These are phyloP conservation scores for Cosmia pyralina DNA, from an alignment of 2,888 invertebrate genomes.

Conservation along the genomic window DNA sequence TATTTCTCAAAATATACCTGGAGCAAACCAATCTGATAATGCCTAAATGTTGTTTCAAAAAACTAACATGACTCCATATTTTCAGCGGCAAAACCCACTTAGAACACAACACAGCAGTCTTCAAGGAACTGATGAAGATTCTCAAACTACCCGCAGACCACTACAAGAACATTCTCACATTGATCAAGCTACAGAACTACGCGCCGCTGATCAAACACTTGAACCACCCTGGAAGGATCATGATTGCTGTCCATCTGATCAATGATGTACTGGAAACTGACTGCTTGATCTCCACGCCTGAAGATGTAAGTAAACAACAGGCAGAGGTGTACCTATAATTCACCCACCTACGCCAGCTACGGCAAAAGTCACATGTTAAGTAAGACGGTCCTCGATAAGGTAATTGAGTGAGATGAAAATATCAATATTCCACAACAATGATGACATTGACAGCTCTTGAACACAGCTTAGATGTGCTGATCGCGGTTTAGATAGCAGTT, in stretches of 20 bases:
- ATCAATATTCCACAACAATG: too few species aligned
- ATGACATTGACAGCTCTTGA: too few species aligned
- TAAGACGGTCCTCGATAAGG: too few species aligned
- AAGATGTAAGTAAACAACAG: constrained; percentile 91
- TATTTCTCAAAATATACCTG: too few species aligned
- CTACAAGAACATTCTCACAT: constrained; percentile 97
- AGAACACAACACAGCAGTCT: constrained; percentile 95
- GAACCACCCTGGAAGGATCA: constrained; percentile 96
- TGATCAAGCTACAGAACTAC: constrained; percentile 96
- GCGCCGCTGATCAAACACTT: constrained; percentile 95
- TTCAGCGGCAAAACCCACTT: constrained; percentile 89
- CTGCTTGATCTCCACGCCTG: constrained; percentile 95
- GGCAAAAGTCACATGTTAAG: too few species aligned
- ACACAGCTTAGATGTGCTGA: too few species aligned
- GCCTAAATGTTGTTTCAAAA: neutral
- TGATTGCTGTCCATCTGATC: constrained; percentile 96
- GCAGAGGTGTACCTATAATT: too few species aligned
- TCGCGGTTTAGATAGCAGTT: too few species aligned
- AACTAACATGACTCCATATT: constrained; percentile 41
- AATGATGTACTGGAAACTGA: constrained; percentile 97
- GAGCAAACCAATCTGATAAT: too few species aligned
- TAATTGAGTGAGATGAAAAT: too few species aligned
- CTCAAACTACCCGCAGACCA: constrained; percentile 98
- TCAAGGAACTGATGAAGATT: constrained; percentile 97
- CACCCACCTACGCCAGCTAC: too few species aligned